Base-by-base conservation (phyloP, 2,888 invertebrate genomes). In the Idaea dimidiata region DNA sequence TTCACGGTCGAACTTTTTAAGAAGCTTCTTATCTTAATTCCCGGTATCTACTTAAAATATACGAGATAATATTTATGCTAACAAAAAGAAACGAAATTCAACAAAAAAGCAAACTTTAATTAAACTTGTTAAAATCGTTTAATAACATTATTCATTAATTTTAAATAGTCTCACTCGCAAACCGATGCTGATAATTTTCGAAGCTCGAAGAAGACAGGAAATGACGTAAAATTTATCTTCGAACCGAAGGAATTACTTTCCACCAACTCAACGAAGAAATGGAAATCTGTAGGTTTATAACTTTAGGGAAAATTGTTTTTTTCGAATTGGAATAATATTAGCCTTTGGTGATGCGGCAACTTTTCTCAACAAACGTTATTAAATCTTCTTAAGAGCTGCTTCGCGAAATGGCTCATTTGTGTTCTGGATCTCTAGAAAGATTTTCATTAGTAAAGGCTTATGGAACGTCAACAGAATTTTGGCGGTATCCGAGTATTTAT, bases 61-160 rank as follows among this genome's bases (percentile, higher is more conserved):
- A 83, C 80, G 82, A 87, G 86, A 88, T 86, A 87, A 88, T 86
- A 88, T 87, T 88, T 83, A 81, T 82, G 82, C 84, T 84, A 89
- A 88, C 86, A 87, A 84, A 84, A 86, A 87, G 79, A 82, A 81
- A 79, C 75, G 78, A 82, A 83, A 87, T 84, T 72, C 70, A 69
- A 59, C 60, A 64, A 66, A 66, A 79, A 87, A 82, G 78, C 80
- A 83, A 90, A 91, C 87, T 91, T 91, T 88, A 91, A 91, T 91
- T 91, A 89, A 91, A 90, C 89, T 90, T 89, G 79, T 74, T 81
- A 79, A 82, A 87, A 89, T 88, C 87, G 87, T 91, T 90, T 91
- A 91, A 92, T 91, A 91, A 91, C 89, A 91, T 89, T 90, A 91
- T 90, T 91, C 89, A 91, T 91, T 91, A 92, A 92, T 91, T 91